Percentiles rank a stretch among this genome's conserved stretches.
phyloP scores from a whole-genome alignment of 2,797 vertebrate species.

The Alfaro cultratus region DNA sequence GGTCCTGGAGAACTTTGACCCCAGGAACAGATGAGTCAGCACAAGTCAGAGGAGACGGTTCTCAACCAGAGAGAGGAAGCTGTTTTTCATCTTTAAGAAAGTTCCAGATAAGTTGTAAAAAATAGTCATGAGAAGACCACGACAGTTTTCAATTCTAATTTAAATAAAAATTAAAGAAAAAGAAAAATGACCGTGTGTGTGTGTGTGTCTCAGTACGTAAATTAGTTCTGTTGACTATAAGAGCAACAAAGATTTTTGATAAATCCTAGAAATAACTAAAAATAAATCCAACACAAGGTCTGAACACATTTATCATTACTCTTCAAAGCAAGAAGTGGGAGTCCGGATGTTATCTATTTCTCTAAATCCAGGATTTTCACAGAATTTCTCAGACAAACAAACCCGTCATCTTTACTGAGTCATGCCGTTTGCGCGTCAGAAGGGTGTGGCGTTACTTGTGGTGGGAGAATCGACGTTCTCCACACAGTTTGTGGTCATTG shows the following conservation, averaged over 20 bases:
- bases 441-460: neutral
- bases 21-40: neutral
- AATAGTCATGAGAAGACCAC: neutral
- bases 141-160: too few species aligned
- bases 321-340: neutral
- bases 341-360: neutral
- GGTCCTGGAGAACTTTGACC: neutral
- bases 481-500: slow-evolving; percentile 47
- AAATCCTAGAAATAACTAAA: neutral
- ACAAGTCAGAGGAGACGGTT: neutral
- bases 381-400: neutral
- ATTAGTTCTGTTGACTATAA: neutral
- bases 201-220: neutral
- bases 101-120: neutral
- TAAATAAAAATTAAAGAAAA: neutral
- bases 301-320: neutral
- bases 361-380: neutral
- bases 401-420: neutral
- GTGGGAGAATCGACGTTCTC: slow-evolving; percentile 16
- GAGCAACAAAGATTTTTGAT: neutral
- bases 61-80: neutral
- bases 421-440: slow-evolving; percentile 4
- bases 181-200: neutral
- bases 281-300: neutral
- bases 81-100: neutral